These are phyloP conservation scores for Ptilonorhynchus violaceus DNA, from an alignment of 2,113 vertebrate genomes.

Conservation along the genomic window DNA sequence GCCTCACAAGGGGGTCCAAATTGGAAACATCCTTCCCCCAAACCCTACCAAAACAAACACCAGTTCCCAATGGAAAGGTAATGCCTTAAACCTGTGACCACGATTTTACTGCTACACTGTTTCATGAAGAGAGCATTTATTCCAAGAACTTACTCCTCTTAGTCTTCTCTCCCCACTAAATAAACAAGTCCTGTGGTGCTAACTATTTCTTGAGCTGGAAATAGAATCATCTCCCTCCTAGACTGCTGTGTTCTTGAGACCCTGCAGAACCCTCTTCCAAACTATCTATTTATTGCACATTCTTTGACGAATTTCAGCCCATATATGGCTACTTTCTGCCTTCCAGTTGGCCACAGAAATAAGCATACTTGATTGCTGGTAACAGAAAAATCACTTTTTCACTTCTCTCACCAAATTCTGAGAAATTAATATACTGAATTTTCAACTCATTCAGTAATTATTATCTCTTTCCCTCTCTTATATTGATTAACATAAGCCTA, in stretches of 20 bases:
- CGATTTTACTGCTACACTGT: neutral
- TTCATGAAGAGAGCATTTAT: neutral
- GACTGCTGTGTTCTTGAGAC: neutral
- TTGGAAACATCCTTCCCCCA: neutral
- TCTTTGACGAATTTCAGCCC: constrained; percentile 18
- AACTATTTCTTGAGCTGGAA: neutral
- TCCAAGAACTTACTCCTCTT: neutral
- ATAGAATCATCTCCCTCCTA: neutral
- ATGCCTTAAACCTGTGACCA: neutral
- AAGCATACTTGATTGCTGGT: neutral
- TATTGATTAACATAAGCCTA: neutral
- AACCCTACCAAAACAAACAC: neutral
- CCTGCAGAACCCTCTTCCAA: neutral
- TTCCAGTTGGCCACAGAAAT: neutral
- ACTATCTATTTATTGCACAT: constrained; percentile 31
- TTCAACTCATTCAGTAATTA: neutral
- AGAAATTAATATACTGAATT: neutral
- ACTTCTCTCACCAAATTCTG: neutral
- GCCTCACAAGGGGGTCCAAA: neutral
- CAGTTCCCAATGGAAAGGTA: neutral
- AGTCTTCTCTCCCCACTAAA: neutral
- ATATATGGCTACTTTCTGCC: constrained; percentile 17
- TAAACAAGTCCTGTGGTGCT: neutral
- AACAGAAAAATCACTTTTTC: neutral
- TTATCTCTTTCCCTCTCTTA: neutral